phyloP scores from a whole-genome alignment of 2,113 vertebrate genomes.

The Odontophorus gujanensis region DNA sequence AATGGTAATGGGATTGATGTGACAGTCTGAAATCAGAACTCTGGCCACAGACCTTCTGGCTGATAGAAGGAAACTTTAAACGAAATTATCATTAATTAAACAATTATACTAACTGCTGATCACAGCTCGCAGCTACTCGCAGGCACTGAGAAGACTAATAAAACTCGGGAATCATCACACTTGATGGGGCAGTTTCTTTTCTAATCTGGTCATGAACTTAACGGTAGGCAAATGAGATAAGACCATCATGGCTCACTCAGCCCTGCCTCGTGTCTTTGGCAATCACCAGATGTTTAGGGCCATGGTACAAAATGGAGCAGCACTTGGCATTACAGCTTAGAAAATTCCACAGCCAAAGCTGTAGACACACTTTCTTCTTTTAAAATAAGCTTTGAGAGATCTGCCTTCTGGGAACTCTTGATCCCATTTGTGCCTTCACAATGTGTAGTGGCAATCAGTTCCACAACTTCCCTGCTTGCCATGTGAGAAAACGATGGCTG shows the following conservation, averaged over 20 bases:
- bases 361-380: fast-evolving
- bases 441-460: neutral
- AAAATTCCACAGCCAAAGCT: neutral
- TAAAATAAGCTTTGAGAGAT: neutral
- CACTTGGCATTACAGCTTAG: neutral
- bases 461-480: neutral
- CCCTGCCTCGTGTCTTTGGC: neutral
- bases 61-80: neutral
- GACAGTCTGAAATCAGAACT: neutral
- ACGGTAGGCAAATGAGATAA: neutral
- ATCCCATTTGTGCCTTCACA: neutral
- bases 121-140: neutral
- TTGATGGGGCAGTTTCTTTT: neutral
- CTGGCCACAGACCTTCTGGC: neutral
- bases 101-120: neutral
- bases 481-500: neutral
- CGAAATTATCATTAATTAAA: neutral
- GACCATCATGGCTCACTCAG: neutral
- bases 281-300: neutral
- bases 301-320: neutral
- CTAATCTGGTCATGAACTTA: neutral
- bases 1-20: neutral
- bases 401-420: neutral
- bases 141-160: neutral
- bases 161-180: neutral